Base-by-base conservation (phyloP, 1,140 invertebrate genomes). In the Ips typographus region DNA sequence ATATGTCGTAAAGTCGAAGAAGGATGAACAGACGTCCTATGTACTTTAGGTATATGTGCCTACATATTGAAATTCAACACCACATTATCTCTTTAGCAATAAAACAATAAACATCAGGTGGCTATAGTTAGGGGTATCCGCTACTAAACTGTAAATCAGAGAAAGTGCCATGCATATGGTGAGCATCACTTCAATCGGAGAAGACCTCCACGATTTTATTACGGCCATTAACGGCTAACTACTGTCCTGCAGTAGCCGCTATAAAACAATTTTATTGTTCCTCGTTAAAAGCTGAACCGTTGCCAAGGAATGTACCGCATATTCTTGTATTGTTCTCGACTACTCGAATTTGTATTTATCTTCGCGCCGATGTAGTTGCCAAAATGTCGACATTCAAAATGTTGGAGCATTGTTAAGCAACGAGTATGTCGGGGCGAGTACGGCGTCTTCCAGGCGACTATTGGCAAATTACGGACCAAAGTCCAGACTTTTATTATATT, bases 221-320 rank as follows among this genome's bases (percentile, higher is more conserved):
- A 55, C 52, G 5, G 52, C 37, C 37, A 55, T 55, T 36, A 55
- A 36, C n/a, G 8, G 8, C 52, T 5, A 5, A 55, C 52, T 55
- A 55, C 52, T 55, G 52, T 55, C 52, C 52, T 55, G 52, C 52
- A 55, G 52, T 55, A 38, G 52, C n/a, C 52, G 52, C 52, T 22
- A 55, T 55, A 55, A 55, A 55, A 37, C 52, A 55, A 55, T 55
- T 55, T 55, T 55, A 55, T 55, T 55, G 52, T 55, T 55, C 52
- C n/a, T 55, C 37, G 52, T 55, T 55, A 22, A 55, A 55, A 36
- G 5, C 52, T 55, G 52, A 55, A 22, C 37, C 52, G 37, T 6
- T 55, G 52, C 52, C 52, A 55, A 38, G 37, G 52, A 36, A 55
- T 55, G 52, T 55, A 55, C 52, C 52, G 52, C 52, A 55, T 55